Conservation (phyloP, 2,113 vertebrate genomes). For the Psilopsiagon aymara region DNA sequence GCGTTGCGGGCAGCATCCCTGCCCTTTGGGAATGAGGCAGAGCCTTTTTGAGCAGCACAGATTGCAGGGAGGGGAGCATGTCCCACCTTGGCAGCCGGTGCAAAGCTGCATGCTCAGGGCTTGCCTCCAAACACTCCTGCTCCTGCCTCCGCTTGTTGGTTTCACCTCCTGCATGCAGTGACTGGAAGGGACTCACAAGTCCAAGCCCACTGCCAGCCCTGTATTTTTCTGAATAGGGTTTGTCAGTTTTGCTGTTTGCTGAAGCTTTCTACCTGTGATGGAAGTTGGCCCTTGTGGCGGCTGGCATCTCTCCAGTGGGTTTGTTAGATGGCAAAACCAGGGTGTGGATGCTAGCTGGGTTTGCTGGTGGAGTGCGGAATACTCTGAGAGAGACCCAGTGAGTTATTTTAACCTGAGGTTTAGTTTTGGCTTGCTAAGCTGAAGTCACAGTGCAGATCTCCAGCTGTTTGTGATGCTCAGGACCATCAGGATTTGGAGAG, state of each 20-base stretch:
- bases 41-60: background rate
- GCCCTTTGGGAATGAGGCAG: background rate
- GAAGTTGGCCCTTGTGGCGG: background rate
- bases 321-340: background rate
- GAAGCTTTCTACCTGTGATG: background rate
- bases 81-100: background rate
- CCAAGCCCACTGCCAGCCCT: background rate
- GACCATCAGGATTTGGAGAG: background rate
- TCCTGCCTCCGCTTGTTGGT: background rate
- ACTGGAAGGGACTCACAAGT: background rate
- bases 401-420: background rate
- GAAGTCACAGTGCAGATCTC: background rate
- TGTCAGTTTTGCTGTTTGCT: background rate
- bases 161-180: background rate
- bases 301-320: background rate
- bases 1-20: background rate
- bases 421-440: background rate
- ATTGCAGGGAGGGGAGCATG: background rate
- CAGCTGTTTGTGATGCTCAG: background rate
- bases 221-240: background rate
- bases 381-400: fast-evolving
- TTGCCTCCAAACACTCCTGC: background rate
- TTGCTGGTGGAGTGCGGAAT: background rate
- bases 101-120: fast-evolving
- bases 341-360: background rate